Base-by-base conservation (phyloP, 2,888 invertebrate species). In the Drosophila anomalipes region DNA sequence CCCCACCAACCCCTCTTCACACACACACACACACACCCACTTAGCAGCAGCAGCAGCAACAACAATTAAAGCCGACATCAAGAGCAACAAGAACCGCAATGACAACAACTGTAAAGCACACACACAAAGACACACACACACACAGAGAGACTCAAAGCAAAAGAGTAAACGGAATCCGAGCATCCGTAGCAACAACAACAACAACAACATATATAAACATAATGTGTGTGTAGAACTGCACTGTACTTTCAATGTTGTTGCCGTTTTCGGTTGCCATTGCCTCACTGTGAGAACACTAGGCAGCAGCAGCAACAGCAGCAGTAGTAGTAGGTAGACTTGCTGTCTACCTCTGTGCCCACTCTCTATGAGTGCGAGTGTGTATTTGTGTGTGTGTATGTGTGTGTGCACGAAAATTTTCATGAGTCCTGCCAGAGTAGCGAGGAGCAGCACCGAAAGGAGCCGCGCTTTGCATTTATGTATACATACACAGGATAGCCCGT, bases 401-500 rank as follows among this genome's bases (percentile, higher is more conserved):
- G 72, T 77, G 76, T 77, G 69, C 63, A 74, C 74, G 83, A 82
- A 88, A 82, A 90, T 86, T 77, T 86, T 79, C 82, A 89, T 84
- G 82, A 87, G 77, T 66, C 73, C 76, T 73, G 63, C 61, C 41
- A 59, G 33, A 30, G 41, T 74, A 75, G 82, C 47, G 47, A 26
- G 47, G 47, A 82, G 74, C 54, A 87, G 85, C 88, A 74, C 74
- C 83, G 79, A 63, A 74, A 76, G 79, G 82, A 83, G 89, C 86
- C 90, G 81, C 90, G 86, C 84, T 86, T 90, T 86, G 86, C 87
- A 90, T 89, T 91, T 69, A 69, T 86, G 89, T 86, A 89, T 90
- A 87, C 82, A 89, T 77, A 88, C 90, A 89, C 85, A 73, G 56
- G 44, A 33, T 61, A 33, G 16, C 22, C 16, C 30, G 7, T 22